Conservation (phyloP, 2,797 vertebrate genomes). For the Hemibagrus guttatus region DNA sequence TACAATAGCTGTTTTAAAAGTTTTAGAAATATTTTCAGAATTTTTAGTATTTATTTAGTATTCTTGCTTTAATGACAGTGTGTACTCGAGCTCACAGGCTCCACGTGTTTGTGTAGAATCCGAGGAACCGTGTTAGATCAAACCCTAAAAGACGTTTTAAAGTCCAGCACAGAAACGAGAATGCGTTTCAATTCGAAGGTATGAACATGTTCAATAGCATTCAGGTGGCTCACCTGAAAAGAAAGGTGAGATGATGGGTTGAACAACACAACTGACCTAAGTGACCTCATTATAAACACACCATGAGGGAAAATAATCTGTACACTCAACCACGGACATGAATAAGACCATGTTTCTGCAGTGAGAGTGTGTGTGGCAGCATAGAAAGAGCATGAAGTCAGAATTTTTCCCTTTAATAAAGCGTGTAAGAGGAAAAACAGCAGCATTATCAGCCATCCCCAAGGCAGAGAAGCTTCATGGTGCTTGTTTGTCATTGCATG, state of each 20-base stretch:
- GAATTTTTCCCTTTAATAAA: slow-evolving; percentile 29
- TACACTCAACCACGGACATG: not conserved
- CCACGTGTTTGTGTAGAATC: too few species aligned
- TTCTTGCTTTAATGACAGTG: too few species aligned
- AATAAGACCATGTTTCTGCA: not conserved
- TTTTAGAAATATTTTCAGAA: too few species aligned
- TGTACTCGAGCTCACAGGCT: too few species aligned
- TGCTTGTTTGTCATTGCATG: slow-evolving; percentile 2
- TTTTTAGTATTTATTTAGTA: too few species aligned
- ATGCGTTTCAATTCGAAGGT: not conserved
- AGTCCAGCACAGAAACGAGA: not conserved
- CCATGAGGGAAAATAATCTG: not conserved
- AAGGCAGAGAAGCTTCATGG: slow-evolving; percentile 9
- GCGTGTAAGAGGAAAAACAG: slow-evolving; percentile 33
- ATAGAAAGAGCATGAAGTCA: slow-evolving; percentile 20
- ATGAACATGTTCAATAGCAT: not conserved
- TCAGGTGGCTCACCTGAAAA: not conserved
- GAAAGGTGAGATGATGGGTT: not conserved
- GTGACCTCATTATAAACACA: not conserved
- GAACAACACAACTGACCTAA: not conserved
- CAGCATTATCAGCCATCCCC: slow-evolving; percentile 32
- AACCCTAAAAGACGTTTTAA: too few species aligned
- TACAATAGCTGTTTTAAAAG: too few species aligned
- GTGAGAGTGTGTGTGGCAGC: slow-evolving; percentile 14
- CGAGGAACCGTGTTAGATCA: too few species aligned